A percentile compares a stretch with the other conserved stretches of the same genome.
Conservation (phyloP, 2,888 invertebrate genomes). For the Drosophila nr. perissopoda region DNA sequence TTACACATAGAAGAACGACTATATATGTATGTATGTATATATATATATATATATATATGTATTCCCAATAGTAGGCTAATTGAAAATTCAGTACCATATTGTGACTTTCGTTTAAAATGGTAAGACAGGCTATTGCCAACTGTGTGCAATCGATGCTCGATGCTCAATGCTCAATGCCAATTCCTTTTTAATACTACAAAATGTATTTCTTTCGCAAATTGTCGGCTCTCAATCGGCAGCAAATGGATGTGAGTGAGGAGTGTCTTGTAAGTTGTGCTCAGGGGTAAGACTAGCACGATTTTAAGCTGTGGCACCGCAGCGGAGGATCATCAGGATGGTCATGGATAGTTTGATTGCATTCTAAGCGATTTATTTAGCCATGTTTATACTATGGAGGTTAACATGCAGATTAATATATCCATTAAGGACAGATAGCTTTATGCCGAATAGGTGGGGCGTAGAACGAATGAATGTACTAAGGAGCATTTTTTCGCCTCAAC, state of each 20-base stretch:
- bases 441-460: neutral
- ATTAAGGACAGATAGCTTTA: slow-evolving; percentile 33
- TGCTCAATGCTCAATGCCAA: slow-evolving; percentile 18
- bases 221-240: slow-evolving; percentile 29
- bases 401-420: slow-evolving; percentile 46
- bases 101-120: slow-evolving; percentile 35
- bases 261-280: slow-evolving; percentile 45
- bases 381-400: slow-evolving; percentile 36
- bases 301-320: slow-evolving; percentile 35
- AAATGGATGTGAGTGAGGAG: slow-evolving; percentile 43
- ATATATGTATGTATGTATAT: neutral
- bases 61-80: slow-evolving; percentile 58
- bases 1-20: neutral
- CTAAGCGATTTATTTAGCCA: slow-evolving; percentile 44
- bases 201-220: slow-evolving; percentile 67
- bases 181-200: slow-evolving; percentile 45
- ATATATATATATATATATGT: neutral
- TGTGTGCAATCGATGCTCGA: neutral
- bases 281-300: slow-evolving; percentile 47
- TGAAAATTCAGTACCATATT: slow-evolving; percentile 51
- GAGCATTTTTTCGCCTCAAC: slow-evolving; percentile 45
- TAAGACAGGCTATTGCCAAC: slow-evolving; percentile 27
- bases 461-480: neutral
- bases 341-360: slow-evolving; percentile 22
- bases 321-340: neutral